Evolutionary conservation across 30 jellyfish, hydroid and myxozoan genomes (phyloP).

Genomic region (Turritopsis dohrnii): DNA sequence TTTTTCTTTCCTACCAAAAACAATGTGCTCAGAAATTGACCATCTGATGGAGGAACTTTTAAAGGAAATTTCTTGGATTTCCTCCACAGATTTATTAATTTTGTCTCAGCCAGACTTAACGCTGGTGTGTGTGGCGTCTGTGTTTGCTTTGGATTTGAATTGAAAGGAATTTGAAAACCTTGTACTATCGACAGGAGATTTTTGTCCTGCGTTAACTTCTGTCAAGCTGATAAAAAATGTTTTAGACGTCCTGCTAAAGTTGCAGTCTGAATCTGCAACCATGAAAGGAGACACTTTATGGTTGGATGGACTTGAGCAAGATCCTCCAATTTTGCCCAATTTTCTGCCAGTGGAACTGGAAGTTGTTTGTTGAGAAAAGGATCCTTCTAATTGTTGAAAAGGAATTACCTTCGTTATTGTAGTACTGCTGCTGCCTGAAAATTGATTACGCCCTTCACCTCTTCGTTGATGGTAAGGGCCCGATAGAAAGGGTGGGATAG

Average conservation of each 20-base stretch:
- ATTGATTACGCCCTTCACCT: not conserved
- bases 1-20: constrained; percentile 7
- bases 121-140: not conserved
- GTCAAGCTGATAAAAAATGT: not conserved
- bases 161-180: not conserved
- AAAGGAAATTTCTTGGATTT: not conserved
- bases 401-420: not conserved
- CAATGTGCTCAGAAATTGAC: not conserved
- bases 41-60: not conserved
- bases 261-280: not conserved
- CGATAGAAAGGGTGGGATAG: not conserved
- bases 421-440: not conserved
- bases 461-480: not conserved
- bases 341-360: not conserved
- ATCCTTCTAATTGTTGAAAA: not conserved
- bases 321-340: constrained; percentile 7
- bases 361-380: not conserved
- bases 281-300: not conserved
- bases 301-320: constrained; percentile 3
- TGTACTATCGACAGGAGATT: constrained; percentile 9
- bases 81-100: not conserved
- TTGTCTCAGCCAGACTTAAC: not conserved
- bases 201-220: not conserved
- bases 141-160: not conserved
- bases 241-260: constrained; percentile 10